Evolutionary conservation across 2,113 vertebrate species (phyloP).

Genomic region (Pterocles orientalis): DNA sequence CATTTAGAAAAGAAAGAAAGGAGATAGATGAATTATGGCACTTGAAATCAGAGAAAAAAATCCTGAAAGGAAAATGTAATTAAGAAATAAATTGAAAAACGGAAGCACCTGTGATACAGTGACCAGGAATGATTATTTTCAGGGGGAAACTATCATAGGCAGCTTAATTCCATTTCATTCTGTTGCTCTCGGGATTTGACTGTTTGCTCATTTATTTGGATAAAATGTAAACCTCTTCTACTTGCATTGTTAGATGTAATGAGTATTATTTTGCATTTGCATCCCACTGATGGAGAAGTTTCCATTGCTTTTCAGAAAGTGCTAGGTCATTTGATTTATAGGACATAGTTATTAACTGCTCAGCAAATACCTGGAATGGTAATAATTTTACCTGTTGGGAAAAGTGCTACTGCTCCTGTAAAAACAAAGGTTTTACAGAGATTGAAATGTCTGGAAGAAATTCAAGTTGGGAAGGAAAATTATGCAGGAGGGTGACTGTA

Average conservation of each 20-base stretch:
- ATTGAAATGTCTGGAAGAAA: neutral
- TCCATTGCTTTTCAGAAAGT: neutral
- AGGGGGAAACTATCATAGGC: neutral
- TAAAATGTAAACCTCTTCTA: neutral
- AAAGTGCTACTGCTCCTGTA: neutral
- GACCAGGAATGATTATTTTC: slow-evolving; percentile 37
- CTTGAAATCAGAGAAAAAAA: slow-evolving; percentile 7
- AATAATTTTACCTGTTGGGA: neutral
- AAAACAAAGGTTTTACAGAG: neutral
- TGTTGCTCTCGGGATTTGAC: slow-evolving; percentile 27
- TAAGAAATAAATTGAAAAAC: slow-evolving; percentile 70
- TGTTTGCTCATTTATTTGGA: slow-evolving; percentile 46
- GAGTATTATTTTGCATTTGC: slow-evolving; percentile 44
- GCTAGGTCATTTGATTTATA: neutral
- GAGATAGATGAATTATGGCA: slow-evolving; percentile 54
- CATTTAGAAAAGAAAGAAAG: neutral
- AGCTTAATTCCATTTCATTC: slow-evolving; percentile 47
- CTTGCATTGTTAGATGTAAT: slow-evolving; percentile 9
- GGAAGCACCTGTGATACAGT: slow-evolving; percentile 53
- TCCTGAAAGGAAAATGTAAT: slow-evolving; percentile 60
- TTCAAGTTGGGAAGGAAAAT: neutral
- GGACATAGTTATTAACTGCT: neutral
- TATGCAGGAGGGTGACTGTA: accelerated
- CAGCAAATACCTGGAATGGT: neutral
- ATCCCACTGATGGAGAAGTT: neutral